phyloP scores from a whole-genome alignment of 1,140 invertebrate species.

The Aphelenchoides fujianensis region DNA sequence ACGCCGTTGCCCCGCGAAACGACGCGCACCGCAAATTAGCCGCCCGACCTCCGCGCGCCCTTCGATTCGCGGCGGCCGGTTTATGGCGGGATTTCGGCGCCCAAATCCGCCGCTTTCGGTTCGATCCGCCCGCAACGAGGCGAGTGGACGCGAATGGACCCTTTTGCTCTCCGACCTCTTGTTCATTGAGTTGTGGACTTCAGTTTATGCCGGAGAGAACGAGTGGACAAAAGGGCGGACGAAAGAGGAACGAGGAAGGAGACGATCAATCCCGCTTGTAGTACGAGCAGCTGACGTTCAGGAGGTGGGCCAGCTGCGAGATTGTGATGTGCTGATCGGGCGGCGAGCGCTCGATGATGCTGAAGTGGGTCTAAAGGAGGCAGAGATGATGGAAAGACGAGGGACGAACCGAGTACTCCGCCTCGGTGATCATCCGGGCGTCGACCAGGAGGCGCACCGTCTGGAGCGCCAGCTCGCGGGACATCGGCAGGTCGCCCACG shows the following conservation, averaged over 20 bases:
- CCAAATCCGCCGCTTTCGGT: not conserved
- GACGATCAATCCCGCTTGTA: not conserved
- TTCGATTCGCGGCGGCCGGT: not conserved
- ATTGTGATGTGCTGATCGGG: conserved; percentile 15
- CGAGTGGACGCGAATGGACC: too few species aligned
- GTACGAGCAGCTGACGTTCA: not conserved
- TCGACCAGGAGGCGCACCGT: conserved; percentile 8
- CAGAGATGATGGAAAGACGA: not conserved
- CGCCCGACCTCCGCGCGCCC: too few species aligned
- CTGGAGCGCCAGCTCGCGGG: conserved; percentile 3
- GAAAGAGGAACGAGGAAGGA: not conserved
- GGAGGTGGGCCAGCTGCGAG: not conserved
- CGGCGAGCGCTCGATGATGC: not conserved
- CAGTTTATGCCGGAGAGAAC: not conserved
- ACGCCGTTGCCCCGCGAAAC: not conserved
- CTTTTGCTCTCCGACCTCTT: too few species aligned
- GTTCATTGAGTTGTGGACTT: not conserved
- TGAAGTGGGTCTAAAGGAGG: not conserved
- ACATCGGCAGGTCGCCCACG: conserved; percentile 10
- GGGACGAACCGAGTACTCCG: conserved; percentile 1
- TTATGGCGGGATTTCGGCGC: not conserved
- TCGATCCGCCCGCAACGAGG: not conserved
- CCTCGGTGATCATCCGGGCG: conserved; percentile 2
- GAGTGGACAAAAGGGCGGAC: too few species aligned
- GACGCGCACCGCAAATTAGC: not conserved